Percentiles rank a stretch among this genome's conserved stretches.
phyloP scores from a whole-genome alignment of 2,888 invertebrate species.

The Epinotia ramella region DNA sequence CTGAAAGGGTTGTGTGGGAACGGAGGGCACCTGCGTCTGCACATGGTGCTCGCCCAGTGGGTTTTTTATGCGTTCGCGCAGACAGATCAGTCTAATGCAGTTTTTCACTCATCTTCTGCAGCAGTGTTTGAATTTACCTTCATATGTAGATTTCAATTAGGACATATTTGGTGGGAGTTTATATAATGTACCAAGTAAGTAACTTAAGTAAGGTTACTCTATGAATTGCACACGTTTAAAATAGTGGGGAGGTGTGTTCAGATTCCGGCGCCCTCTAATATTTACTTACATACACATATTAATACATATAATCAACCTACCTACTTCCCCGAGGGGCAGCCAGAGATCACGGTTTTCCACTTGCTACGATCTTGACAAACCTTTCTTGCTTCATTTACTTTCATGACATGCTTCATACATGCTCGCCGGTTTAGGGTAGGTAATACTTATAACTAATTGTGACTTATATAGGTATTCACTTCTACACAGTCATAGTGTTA shows the following conservation, averaged over 20 bases:
- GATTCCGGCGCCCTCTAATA: too few species aligned
- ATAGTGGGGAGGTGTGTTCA: neutral
- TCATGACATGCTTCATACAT: too few species aligned
- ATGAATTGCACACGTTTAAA: neutral
- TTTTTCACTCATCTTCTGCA: slow-evolving; percentile 71
- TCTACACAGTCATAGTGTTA: neutral
- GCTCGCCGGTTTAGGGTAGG: too few species aligned
- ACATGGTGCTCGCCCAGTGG: slow-evolving; percentile 79
- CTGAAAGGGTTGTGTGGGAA: slow-evolving; percentile 86
- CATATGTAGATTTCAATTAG: neutral
- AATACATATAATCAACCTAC: too few species aligned
- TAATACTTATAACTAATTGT: too few species aligned
- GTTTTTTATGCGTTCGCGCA: slow-evolving; percentile 81
- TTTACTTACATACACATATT: too few species aligned
- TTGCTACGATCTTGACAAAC: too few species aligned
- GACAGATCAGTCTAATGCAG: slow-evolving; percentile 80
- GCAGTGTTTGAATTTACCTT: neutral
- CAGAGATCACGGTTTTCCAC: too few species aligned
- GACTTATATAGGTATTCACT: too few species aligned
- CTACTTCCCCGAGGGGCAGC: too few species aligned
- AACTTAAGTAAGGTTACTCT: too few species aligned
- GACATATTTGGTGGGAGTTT: neutral
- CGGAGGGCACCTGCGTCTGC: slow-evolving; percentile 84
- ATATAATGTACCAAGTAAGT: neutral
- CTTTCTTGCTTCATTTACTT: too few species aligned